Evolutionary conservation across 2,888 invertebrate species (phyloP).

Genomic region (Andricus curvator): DNA sequence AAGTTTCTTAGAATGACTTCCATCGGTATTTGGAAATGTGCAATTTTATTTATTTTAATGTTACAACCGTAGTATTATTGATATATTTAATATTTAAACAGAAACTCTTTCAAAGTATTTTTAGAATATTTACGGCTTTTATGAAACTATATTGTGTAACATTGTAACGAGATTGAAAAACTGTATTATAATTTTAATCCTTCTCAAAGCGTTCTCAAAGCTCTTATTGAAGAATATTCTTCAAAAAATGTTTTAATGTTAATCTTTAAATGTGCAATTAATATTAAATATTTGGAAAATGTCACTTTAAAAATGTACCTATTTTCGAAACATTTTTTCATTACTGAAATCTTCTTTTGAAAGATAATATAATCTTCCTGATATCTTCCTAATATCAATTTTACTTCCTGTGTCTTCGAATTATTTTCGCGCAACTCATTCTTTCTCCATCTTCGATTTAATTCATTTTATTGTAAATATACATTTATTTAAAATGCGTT

Average conservation of each 20-base stretch:
- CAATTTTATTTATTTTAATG: slow-evolving; percentile 17
- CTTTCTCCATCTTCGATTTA: background rate
- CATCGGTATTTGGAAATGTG: slow-evolving; percentile 4
- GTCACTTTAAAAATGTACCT: background rate
- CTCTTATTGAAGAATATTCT: background rate
- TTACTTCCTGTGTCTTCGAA: slow-evolving; percentile 30
- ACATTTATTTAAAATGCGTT: background rate
- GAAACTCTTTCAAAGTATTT: background rate
- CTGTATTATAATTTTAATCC: background rate
- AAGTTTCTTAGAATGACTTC: background rate
- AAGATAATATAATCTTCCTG: background rate
- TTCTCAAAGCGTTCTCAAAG: background rate
- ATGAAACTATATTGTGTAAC: background rate
- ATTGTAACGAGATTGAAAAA: background rate
- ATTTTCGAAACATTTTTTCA: slow-evolving; percentile 20
- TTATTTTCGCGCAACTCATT: slow-evolving; percentile 18
- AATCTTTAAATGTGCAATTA: slow-evolving; percentile 30
- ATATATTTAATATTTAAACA: slow-evolving; percentile 10
- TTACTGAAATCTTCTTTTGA: slow-evolving; percentile 37
- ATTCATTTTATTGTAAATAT: slow-evolving; percentile 31
- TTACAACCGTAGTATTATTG: background rate
- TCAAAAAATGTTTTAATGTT: background rate
- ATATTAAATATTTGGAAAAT: slow-evolving; percentile 6
- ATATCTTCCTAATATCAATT: background rate
- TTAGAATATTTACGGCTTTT: background rate